A percentile compares a stretch with the other conserved stretches of the same genome.
These are phyloP conservation scores for Blastobasis adustella DNA, from an alignment of 2,888 invertebrate genomes.

Conservation along the genomic window DNA sequence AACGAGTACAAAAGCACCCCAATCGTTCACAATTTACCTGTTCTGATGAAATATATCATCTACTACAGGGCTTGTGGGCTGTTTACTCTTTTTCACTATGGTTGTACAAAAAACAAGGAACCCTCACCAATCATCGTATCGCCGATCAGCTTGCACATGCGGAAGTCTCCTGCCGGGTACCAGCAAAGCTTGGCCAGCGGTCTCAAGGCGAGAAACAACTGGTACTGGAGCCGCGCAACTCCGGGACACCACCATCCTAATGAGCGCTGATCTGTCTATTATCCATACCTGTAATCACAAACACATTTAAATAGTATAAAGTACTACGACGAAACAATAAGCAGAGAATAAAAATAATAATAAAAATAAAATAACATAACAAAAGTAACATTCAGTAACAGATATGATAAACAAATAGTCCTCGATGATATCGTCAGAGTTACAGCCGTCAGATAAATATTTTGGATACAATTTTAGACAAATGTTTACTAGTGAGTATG, in stretches of 20 bases:
- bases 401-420: background rate
- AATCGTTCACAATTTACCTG: no score
- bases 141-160: conserved; percentile 49
- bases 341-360: no score
- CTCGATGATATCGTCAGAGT: no score
- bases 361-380: background rate
- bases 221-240: conserved; percentile 80
- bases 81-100: no score
- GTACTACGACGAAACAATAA: background rate
- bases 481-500: no score
- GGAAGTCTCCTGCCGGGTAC: conserved; percentile 79
- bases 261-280: conserved; percentile 87
- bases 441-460: no score
- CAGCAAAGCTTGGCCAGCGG: conserved; percentile 81
- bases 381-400: background rate
- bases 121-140: conserved; percentile 80
- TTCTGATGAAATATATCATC: no score
- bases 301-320: background rate
- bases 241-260: conserved; percentile 88
- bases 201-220: conserved; percentile 82
- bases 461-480: no score
- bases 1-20: no score
- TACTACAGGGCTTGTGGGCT: no score
- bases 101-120: background rate
- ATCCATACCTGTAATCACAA: conserved; percentile 84